Conservation (phyloP, 2,113 vertebrate species). For the Sinosuthora webbiana region DNA sequence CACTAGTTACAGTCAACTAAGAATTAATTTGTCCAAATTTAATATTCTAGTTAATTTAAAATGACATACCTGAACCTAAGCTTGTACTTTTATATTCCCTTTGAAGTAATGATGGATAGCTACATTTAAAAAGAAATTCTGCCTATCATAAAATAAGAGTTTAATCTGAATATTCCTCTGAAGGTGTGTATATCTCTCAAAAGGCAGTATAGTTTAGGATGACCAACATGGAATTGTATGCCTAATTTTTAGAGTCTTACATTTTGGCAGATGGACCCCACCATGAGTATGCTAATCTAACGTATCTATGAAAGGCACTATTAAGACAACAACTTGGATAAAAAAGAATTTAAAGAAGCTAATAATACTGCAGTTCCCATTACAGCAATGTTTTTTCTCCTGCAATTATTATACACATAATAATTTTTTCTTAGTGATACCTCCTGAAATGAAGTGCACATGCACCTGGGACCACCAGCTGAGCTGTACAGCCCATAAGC, state of each 20-base stretch:
- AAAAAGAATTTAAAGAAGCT: neutral
- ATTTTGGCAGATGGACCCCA: neutral
- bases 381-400: neutral
- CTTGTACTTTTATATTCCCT: neutral
- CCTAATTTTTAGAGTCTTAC: neutral
- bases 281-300: neutral
- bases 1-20: neutral
- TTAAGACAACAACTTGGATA: neutral
- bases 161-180: neutral
- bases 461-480: neutral
- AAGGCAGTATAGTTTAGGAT: neutral
- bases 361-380: neutral
- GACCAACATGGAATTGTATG: neutral
- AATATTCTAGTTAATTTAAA: neutral
- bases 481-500: neutral
- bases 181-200: neutral
- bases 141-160: neutral
- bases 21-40: neutral
- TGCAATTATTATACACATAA: neutral
- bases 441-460: neutral
- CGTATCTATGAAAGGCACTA: neutral
- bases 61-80: neutral
- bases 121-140: neutral
- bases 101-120: neutral
- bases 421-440: slow-evolving; percentile 20